Conservation (phyloP, 2,113 vertebrate genomes). For the Poecile atricapillus region DNA sequence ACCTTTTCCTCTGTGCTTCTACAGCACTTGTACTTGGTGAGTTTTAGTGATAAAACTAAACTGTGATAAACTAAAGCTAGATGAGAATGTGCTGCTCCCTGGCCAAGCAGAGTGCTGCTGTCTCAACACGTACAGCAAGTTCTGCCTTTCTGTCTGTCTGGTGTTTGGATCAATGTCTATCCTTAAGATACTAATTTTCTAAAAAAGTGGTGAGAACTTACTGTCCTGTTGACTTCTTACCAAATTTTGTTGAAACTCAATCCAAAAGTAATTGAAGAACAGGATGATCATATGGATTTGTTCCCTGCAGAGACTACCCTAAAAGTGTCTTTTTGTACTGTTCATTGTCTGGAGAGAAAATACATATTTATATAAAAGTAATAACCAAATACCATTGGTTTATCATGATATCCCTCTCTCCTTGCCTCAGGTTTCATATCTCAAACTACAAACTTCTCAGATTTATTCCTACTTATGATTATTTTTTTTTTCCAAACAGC, state of each 20-base stretch:
- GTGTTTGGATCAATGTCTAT: not conserved
- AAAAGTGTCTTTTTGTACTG: not conserved
- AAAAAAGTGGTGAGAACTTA: not conserved
- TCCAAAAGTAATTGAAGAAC: not conserved
- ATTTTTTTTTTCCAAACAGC: not conserved
- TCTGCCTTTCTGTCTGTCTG: not conserved
- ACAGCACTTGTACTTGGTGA: not conserved
- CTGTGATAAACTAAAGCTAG: not conserved
- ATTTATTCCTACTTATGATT: not conserved
- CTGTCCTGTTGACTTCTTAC: not conserved
- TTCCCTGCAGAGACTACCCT: not conserved
- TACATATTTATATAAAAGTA: not conserved
- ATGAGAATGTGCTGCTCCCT: not conserved
- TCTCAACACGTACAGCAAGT: not conserved
- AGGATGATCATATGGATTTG: not conserved
- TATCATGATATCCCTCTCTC: rapidly evolving
- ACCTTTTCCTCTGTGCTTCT: not conserved
- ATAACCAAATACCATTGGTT: not conserved
- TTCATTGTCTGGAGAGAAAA: not conserved
- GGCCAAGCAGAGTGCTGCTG: not conserved
- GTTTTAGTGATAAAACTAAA: not conserved
- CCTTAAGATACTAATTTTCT: not conserved
- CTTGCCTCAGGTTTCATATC: rapidly evolving
- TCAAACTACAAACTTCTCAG: not conserved
- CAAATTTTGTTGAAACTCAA: not conserved